Evolutionary conservation across 2,797 vertebrate species (phyloP).

Genomic region (Myotis planiceps): DNA sequence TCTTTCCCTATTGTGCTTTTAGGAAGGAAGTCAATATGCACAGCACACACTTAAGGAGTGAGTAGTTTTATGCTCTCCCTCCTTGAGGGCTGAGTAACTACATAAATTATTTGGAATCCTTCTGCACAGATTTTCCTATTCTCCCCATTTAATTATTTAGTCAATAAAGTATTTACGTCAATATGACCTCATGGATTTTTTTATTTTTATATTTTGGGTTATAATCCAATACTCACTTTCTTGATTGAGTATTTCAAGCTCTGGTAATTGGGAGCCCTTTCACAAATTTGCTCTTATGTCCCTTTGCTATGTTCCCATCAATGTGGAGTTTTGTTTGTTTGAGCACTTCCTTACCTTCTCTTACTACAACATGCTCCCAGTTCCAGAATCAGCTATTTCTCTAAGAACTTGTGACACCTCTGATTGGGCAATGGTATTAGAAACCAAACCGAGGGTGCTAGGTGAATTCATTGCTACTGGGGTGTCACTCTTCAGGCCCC

Average conservation of each 20-base stretch:
- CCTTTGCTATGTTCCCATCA: not conserved
- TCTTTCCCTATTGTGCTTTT: not conserved
- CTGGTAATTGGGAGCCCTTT: not conserved
- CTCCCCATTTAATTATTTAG: not conserved
- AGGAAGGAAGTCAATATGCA: not conserved
- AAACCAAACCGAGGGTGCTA: not conserved
- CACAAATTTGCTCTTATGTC: not conserved
- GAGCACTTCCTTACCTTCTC: not conserved
- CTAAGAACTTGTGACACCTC: not conserved
- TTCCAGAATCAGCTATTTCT: not conserved
- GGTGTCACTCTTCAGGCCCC: not conserved
- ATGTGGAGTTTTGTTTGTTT: not conserved
- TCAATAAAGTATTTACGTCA: not conserved
- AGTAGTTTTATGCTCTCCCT: not conserved
- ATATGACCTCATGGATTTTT: not conserved
- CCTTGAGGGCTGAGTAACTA: not conserved
- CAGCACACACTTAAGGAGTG: not conserved
- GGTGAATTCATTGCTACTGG: not conserved
- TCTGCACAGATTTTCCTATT: not conserved
- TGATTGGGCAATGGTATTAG: not conserved
- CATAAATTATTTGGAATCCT: not conserved
- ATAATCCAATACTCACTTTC: conserved; percentile 6
- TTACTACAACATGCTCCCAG: not conserved
- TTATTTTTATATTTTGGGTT: not conserved
- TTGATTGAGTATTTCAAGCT: not conserved